phyloP scores from a whole-genome alignment of 2,888 invertebrate genomes.

The Macrophya annulata region DNA sequence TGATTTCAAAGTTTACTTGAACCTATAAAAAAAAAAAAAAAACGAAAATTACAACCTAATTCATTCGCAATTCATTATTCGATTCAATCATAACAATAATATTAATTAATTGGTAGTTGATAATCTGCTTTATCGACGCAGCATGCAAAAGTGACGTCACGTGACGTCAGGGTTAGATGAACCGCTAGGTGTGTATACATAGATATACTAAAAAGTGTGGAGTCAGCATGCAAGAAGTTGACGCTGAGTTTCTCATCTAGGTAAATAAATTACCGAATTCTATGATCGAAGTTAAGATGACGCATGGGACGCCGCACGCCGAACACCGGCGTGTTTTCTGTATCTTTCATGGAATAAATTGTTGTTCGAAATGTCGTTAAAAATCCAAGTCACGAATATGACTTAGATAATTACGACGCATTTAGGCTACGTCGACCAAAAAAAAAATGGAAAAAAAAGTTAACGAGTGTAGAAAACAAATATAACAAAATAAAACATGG shows the following conservation, averaged over 20 bases:
- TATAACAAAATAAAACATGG: not conserved
- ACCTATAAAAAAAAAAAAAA: too few relatives aligned
- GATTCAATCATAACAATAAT: not conserved
- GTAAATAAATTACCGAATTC: not conserved
- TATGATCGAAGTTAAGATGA: not conserved
- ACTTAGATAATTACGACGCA: not conserved
- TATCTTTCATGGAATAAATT: constrained; percentile 10
- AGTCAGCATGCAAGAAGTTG: not conserved
- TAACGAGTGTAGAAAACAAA: not conserved
- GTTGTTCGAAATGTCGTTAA: not conserved
- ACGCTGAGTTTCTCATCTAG: not conserved
- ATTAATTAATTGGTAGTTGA: not conserved
- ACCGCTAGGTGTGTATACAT: not conserved
- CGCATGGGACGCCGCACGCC: constrained; percentile 10
- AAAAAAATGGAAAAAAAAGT: too few relatives aligned
- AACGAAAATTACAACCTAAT: too few relatives aligned
- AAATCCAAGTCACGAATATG: constrained; percentile 10
- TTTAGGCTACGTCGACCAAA: not conserved
- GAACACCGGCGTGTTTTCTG: constrained; percentile 9
- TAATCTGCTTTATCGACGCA: constrained; percentile 5
- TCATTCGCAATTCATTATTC: not conserved
- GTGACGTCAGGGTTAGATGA: not conserved
- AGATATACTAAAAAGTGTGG: not conserved
- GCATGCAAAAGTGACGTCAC: not conserved
- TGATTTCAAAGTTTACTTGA: not conserved